phyloP scores from a whole-genome alignment of 2,888 invertebrate species.

The Fragum sueziense region DNA sequence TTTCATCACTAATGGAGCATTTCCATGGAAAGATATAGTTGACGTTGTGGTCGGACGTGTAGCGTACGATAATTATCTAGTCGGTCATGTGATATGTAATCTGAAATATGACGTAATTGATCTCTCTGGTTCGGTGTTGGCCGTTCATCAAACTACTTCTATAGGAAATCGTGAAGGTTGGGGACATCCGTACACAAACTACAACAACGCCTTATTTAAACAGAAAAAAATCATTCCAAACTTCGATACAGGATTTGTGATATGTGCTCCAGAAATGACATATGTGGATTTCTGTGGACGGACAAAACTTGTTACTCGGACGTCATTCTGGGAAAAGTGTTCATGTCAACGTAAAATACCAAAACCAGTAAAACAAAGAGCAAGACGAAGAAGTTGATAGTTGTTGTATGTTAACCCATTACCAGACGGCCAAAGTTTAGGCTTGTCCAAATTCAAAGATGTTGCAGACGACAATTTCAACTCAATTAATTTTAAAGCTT shows the following conservation, averaged over 20 bases:
- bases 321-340: constrained; percentile 52
- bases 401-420: not conserved
- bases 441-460: too few relatives aligned
- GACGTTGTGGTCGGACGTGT: constrained; percentile 71
- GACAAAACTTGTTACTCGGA: constrained; percentile 30
- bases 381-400: not conserved
- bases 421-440: not conserved
- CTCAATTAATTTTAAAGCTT: not conserved
- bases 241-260: constrained; percentile 61
- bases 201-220: constrained; percentile 60
- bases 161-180: constrained; percentile 65
- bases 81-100: constrained; percentile 61
- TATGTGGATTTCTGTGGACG: constrained; percentile 47
- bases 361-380: not conserved
- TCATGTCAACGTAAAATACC: constrained; percentile 25
- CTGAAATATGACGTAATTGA: constrained; percentile 63
- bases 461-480: not conserved
- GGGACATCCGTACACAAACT: constrained; percentile 51
- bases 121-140: constrained; percentile 63
- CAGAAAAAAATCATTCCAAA: constrained; percentile 54
- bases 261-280: constrained; percentile 60
- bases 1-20: constrained; percentile 68
- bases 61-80: constrained; percentile 74
- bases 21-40: constrained; percentile 68
- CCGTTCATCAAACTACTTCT: constrained; percentile 70